Conservation (phyloP, 2,113 vertebrate species). For the Meriones unguiculatus region DNA sequence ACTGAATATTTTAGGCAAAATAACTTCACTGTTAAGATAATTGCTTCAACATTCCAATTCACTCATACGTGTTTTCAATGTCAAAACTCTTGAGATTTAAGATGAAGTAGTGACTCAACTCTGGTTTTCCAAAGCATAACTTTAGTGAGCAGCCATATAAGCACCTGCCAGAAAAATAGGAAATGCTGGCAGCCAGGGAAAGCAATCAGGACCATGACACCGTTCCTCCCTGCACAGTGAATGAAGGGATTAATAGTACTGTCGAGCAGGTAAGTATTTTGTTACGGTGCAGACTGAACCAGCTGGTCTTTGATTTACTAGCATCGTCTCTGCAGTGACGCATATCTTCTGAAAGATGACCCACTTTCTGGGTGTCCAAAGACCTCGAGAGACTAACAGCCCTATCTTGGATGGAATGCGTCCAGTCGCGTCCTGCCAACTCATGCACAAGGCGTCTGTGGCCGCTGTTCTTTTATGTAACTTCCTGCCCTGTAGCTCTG, state of each 20-base stretch:
- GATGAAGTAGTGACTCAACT: background rate
- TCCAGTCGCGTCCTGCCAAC: background rate
- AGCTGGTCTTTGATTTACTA: slow-evolving; percentile 68
- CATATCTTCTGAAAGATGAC: slow-evolving; percentile 69
- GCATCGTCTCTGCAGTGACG: slow-evolving; percentile 59
- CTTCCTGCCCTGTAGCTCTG: background rate
- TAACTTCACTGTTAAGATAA: slow-evolving; percentile 5
- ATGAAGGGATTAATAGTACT: slow-evolving; percentile 53
- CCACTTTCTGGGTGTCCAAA: slow-evolving; percentile 62
- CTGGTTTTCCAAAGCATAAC: background rate
- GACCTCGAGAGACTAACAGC: slow-evolving; percentile 38
- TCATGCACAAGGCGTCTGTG: fast-evolving
- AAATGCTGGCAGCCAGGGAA: background rate
- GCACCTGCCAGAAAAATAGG: background rate
- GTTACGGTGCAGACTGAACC: slow-evolving; percentile 52
- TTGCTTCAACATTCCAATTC: background rate
- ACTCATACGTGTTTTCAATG: background rate
- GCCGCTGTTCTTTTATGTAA: background rate
- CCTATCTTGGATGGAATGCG: background rate
- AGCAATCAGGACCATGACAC: background rate
- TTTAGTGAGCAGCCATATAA: background rate
- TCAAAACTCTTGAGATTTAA: background rate
- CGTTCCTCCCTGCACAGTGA: background rate
- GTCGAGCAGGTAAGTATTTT: background rate
- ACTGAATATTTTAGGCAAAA: background rate